Conservation (phyloP, 2,888 invertebrate species). For the Machimus atricapillus region DNA sequence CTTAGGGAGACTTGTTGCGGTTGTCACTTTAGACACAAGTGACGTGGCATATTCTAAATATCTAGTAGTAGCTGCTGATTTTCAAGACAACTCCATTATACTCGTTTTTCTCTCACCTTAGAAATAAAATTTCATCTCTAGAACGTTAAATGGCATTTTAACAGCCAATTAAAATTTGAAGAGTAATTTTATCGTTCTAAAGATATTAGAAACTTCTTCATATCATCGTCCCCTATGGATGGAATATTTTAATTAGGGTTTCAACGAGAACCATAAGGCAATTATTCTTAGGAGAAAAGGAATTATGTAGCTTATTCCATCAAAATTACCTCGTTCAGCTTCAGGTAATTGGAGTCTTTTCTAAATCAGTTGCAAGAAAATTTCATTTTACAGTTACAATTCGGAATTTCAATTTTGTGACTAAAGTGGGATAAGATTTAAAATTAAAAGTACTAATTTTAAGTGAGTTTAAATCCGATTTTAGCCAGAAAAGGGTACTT, state of each 20-base stretch:
- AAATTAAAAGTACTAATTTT: neutral
- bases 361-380: neutral
- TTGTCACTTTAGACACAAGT: neutral
- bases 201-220: neutral
- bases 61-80: neutral
- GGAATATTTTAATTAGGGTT: neutral
- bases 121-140: neutral
- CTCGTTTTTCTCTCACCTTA: neutral
- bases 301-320: neutral
- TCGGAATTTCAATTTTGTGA: neutral
- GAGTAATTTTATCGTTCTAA: neutral
- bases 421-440: neutral
- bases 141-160: neutral
- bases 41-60: neutral
- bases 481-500: neutral
- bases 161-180: neutral
- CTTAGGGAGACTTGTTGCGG: neutral
- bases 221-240: neutral
- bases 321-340: neutral
- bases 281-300: neutral
- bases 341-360: neutral
- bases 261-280: neutral
- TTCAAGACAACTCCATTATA: neutral
- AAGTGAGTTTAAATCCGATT: neutral
- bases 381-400: neutral